A percentile compares a stretch with the other conserved stretches of the same genome.
phyloP scores from a whole-genome alignment of 1,140 invertebrate species.

The Drosophila navojoa region DNA sequence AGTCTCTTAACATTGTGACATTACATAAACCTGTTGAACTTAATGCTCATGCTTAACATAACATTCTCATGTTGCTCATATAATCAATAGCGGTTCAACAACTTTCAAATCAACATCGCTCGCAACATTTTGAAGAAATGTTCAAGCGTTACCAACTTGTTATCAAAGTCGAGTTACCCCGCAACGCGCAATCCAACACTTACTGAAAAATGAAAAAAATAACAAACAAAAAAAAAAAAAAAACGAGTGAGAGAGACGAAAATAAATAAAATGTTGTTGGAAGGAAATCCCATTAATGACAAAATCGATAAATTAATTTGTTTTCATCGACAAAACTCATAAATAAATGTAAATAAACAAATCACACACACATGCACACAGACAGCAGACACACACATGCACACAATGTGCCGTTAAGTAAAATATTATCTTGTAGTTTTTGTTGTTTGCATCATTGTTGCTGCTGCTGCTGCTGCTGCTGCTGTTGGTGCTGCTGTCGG shows the following conservation, averaged over 20 bases:
- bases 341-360: conserved; percentile 60
- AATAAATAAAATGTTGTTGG: conserved; percentile 16
- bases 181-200: background rate
- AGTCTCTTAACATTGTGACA: no score
- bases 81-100: background rate
- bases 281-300: conserved; percentile 76
- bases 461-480: background rate
- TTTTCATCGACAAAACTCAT: conserved; percentile 57
- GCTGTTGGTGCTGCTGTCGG: conserved; percentile 29
- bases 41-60: no score
- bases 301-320: conserved; percentile 76
- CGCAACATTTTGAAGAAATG: no score
- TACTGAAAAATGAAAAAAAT: conserved; percentile 24
- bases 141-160: background rate
- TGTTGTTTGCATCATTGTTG: conserved; percentile 23
- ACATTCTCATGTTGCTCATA: no score
- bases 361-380: conserved; percentile 16
- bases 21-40: no score
- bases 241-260: conserved; percentile 1
- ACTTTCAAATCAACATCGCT: no score
- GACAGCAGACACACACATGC: conserved; percentile 17
- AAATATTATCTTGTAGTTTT: conserved; percentile 24
- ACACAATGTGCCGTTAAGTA: conserved; percentile 63
- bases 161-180: background rate
- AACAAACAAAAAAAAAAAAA: conserved; percentile 4